Conservation (phyloP, 64 coral and sea anemone genomes). For the Stichodactyla mertensii region DNA sequence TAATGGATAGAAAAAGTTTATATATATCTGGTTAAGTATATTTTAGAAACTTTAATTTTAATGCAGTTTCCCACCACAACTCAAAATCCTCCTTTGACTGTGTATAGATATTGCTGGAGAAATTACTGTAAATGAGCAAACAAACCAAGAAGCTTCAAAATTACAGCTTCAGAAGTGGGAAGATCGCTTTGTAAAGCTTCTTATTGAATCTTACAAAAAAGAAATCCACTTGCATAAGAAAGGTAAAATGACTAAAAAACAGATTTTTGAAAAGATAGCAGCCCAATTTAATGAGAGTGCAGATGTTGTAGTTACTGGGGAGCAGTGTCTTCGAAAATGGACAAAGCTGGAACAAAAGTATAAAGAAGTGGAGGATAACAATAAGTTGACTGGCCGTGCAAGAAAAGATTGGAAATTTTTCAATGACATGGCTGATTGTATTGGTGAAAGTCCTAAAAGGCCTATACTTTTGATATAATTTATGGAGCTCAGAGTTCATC, state of each 20-base stretch:
- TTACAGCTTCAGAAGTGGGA: too few relatives aligned
- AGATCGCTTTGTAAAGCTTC: too few relatives aligned
- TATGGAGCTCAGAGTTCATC: neutral
- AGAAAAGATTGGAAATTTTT: slow-evolving; percentile 4
- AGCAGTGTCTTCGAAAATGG: slow-evolving; percentile 37
- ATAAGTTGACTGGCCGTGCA: slow-evolving; percentile 13
- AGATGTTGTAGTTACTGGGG: slow-evolving; percentile 21
- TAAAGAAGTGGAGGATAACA: slow-evolving; percentile 50
- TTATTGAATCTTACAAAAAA: slow-evolving; percentile 17
- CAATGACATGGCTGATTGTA: neutral
- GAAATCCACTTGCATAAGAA: too few relatives aligned
- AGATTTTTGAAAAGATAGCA: slow-evolving; percentile 29
- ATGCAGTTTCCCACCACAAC: too few relatives aligned
- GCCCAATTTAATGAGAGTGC: neutral
- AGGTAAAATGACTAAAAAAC: slow-evolving; percentile 26
- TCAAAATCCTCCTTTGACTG: too few relatives aligned
- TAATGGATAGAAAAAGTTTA: too few relatives aligned
- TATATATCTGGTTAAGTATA: too few relatives aligned
- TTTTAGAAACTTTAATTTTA: too few relatives aligned
- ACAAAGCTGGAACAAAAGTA: slow-evolving; percentile 24
- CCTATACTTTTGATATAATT: slow-evolving; percentile 30
- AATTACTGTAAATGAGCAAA: too few relatives aligned
- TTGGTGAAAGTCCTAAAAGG: slow-evolving; percentile 21
- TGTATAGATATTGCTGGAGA: too few relatives aligned
- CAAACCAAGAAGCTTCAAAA: too few relatives aligned